phyloP scores from a whole-genome alignment of 2,888 invertebrate genomes.

The Drosophila maculinotata region DNA sequence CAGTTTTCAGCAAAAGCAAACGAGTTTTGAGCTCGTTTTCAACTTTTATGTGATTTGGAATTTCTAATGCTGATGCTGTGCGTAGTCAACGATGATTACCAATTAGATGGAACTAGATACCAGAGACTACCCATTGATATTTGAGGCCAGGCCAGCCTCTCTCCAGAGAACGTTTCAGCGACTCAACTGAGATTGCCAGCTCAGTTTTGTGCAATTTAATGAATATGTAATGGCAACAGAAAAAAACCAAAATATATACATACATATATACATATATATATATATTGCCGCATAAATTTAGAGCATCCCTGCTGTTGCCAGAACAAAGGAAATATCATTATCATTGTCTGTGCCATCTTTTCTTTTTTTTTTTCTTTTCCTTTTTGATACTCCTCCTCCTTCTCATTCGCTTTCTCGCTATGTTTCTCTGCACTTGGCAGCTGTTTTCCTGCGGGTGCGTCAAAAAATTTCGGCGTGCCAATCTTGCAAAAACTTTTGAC shows the following conservation, averaged over 20 bases:
- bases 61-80: conserved; percentile 22
- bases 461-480: conserved; percentile 46
- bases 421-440: conserved; percentile 53
- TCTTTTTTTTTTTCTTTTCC: conserved; percentile 14
- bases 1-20: conserved; percentile 26
- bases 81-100: conserved; percentile 47
- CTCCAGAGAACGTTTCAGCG: conserved; percentile 15
- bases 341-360: conserved; percentile 54
- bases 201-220: conserved; percentile 63
- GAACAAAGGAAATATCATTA: conserved; percentile 63
- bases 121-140: conserved; percentile 29
- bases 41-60: conserved; percentile 33
- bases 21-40: conserved; percentile 60
- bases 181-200: conserved; percentile 33
- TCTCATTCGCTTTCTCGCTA: conserved; percentile 5
- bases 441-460: conserved; percentile 59
- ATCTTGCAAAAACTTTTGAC: conserved; percentile 55
- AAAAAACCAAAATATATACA: too few species aligned
- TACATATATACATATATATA: too few species aligned
- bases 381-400: conserved; percentile 1
- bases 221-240: conserved; percentile 68
- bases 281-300: conserved; percentile 61
- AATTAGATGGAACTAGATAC: conserved; percentile 61
- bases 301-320: conserved; percentile 39
- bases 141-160: conserved; percentile 8